Base-by-base conservation (phyloP, 2,797 vertebrate species). In the Antennarius maculatus region DNA sequence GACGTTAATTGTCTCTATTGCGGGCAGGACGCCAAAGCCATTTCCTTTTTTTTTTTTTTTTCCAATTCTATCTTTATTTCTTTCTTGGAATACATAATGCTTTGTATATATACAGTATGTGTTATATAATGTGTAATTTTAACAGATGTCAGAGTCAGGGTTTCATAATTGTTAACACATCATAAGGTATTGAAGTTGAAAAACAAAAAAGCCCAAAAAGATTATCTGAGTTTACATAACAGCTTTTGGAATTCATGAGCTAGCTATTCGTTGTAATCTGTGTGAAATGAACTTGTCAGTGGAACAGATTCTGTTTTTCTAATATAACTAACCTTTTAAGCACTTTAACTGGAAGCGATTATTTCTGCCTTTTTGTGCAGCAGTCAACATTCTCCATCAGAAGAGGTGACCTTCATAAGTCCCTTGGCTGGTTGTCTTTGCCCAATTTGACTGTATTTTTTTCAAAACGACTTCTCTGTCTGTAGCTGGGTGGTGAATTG, bases 401-500 rank as follows among this genome's bases (percentile, higher is more conserved):
- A 23, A 23, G 1, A 23, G 23, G 23, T 23, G 23, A 23, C 23
- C 23, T 23, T 23, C 23, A 23, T 23, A 23, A 23, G 23, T 23
- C 23, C 23, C 23, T 23, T 23, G 23, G 23, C 23, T 23, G 23
- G 23, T 23, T 23, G 23, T 23, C 23, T 23, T 23, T 23, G 23
- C 23, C 23, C 23, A 23, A 23, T 23, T 23, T 23, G 23, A 23
- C 23, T 23, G 23, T 23, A 23, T 23, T 23, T 23, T 23, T 23
- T 23, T 23, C 23, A 23, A 23, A 23, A 23, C 49, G 58, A 14
- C 23, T 34, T 23, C 6, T 66, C 47, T 46, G 7, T 66, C 54
- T 81, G 45, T 79, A 3, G 63, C 45, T 73, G 48, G n/a, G 51
- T 41, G 55, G 45, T 55, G 23, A 63, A 39, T 67, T 34, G 31